phyloP scores from a whole-genome alignment of 92 coral and sea anemone genomes.

The Metridium senile region DNA sequence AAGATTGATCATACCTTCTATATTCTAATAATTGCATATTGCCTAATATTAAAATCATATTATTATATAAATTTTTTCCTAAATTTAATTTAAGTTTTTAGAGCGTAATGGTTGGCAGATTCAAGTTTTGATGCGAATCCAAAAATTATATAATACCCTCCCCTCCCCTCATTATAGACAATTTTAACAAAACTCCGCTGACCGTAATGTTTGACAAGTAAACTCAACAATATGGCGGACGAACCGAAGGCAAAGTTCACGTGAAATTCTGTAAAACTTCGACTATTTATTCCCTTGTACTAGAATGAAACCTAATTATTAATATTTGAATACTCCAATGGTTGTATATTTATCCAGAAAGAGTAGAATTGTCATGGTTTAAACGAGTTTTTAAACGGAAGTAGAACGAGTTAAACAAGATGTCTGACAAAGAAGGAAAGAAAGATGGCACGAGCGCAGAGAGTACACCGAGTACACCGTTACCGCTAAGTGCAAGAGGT shows the following conservation, averaged over 20 bases:
- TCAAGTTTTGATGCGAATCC: too few relatives aligned
- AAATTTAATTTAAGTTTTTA: too few relatives aligned
- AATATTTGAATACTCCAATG: not conserved
- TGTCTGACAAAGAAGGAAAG: not conserved
- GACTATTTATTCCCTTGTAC: not conserved
- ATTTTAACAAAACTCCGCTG: conserved; percentile 13
- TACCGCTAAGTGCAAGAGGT: conserved; percentile 40
- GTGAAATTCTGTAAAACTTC: not conserved
- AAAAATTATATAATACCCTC: conserved; percentile 8
- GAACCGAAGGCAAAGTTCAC: not conserved
- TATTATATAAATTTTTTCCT: too few relatives aligned
- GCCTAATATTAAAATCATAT: too few relatives aligned
- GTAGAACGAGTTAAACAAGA: not conserved
- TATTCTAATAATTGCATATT: too few relatives aligned
- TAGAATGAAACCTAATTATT: not conserved
- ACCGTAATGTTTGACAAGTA: conserved; percentile 13
- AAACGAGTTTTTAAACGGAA: not conserved
- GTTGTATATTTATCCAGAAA: not conserved
- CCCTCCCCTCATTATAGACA: not conserved
- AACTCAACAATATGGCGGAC: conserved; percentile 31
- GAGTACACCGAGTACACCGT: not conserved
- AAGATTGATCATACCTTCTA: too few relatives aligned
- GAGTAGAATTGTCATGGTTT: not conserved
- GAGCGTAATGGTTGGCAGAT: too few relatives aligned
- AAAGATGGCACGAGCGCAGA: not conserved